These are phyloP conservation scores for Polypterus senegalus DNA, from an alignment of 2,113 vertebrate species.

Conservation along the genomic window DNA sequence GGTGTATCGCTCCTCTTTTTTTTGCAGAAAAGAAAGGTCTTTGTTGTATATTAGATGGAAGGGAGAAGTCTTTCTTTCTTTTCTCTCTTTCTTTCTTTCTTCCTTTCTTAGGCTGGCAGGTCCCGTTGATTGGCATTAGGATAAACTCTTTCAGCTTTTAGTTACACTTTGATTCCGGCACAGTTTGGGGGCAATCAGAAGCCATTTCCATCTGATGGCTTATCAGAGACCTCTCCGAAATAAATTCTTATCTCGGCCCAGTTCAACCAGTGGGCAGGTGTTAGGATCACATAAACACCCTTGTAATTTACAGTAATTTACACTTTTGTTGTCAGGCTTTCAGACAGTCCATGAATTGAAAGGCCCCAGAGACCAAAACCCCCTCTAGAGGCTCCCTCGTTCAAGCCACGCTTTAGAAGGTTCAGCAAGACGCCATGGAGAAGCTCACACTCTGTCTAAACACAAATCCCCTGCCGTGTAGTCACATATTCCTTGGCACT, in stretches of 20 bases:
- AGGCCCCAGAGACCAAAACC: conserved; percentile 23
- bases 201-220: conserved; percentile 13
- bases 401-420: conserved; percentile 24
- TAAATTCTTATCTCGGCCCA: conserved; percentile 23
- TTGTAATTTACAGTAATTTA: conserved; percentile 67
- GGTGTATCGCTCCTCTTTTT: no score
- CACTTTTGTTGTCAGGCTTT: conserved; percentile 57
- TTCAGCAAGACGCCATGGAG: conserved; percentile 43
- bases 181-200: conserved; percentile 24
- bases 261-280: conserved; percentile 44
- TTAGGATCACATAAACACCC: conserved; percentile 46
- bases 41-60: no score
- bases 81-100: no score
- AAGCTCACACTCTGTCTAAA: conserved; percentile 40
- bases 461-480: conserved; percentile 47
- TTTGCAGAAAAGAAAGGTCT: no score
- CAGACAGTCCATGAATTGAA: conserved; percentile 45
- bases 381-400: conserved; percentile 23
- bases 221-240: conserved; percentile 16
- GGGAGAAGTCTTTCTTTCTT: no score
- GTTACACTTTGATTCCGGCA: conserved; percentile 20
- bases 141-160: conserved; percentile 7
- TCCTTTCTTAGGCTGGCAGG: no score
- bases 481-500: conserved; percentile 49
- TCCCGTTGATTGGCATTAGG: not conserved